Evolutionary conservation across 2,797 vertebrate genomes (phyloP).

Genomic region (Microctenopoma lineatum): DNA sequence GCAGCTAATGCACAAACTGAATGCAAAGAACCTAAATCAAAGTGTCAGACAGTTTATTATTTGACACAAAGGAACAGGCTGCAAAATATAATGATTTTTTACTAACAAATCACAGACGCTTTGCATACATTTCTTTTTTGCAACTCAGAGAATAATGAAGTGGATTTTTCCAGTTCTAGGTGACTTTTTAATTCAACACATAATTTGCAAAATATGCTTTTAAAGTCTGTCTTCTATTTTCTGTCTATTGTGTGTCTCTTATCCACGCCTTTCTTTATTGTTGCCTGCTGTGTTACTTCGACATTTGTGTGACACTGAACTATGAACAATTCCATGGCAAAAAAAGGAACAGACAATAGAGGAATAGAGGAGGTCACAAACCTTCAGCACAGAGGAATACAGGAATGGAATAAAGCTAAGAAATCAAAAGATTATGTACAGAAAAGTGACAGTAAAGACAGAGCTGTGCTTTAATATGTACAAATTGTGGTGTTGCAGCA

Average conservation of each 20-base stretch:
- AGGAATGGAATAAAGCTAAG: constrained; percentile 1
- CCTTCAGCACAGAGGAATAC: constrained; percentile 22
- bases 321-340: constrained; percentile 33
- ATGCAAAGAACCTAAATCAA: constrained; percentile 4
- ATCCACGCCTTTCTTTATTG: neutral
- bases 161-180: constrained; percentile 10
- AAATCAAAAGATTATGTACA: constrained; percentile 35
- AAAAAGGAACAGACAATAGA: constrained; percentile 24
- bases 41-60: neutral
- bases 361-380: constrained; percentile 25
- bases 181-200: constrained; percentile 15
- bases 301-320: constrained; percentile 32
- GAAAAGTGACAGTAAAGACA: constrained; percentile 26
- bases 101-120: neutral
- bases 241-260: constrained; percentile 6
- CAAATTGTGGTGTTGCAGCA: constrained; percentile 19
- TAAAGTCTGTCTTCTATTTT: constrained; percentile 20
- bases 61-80: constrained; percentile 1
- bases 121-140: constrained; percentile 9
- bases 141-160: constrained; percentile 16
- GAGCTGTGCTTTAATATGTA: neutral
- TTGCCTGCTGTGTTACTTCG: constrained; percentile 6
- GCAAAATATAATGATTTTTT: neutral
- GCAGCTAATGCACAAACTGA: constrained; percentile 8
- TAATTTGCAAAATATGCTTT: constrained; percentile 7